phyloP scores from a whole-genome alignment of 2,888 invertebrate species.

The Lepidocyrtoides sp. region DNA sequence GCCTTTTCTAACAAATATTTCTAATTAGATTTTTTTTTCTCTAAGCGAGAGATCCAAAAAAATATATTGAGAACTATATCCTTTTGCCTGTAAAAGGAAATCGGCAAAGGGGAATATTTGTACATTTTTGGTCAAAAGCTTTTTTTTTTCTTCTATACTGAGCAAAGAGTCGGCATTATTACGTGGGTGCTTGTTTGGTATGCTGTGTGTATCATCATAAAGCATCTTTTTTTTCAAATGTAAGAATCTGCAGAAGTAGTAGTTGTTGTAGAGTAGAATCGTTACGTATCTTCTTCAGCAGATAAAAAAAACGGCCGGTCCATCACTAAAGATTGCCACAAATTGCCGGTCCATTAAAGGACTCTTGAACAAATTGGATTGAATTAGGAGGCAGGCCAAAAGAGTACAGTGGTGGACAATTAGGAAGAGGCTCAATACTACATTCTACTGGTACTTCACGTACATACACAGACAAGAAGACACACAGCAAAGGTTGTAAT shows the following conservation, averaged over 20 bases:
- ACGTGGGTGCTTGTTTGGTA: slow-evolving; percentile 41
- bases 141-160: slow-evolving; percentile 38
- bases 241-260: background rate
- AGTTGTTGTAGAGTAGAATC: too few species aligned
- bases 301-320: slow-evolving; percentile 57
- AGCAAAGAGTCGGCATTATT: background rate
- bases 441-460: background rate
- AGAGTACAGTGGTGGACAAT: slow-evolving; percentile 37
- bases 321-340: slow-evolving; percentile 74
- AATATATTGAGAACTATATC: slow-evolving; percentile 1
- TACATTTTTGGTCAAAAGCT: slow-evolving; percentile 72
- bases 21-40: slow-evolving; percentile 59
- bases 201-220: slow-evolving; percentile 17
- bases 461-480: too few species aligned
- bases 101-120: slow-evolving; percentile 31
- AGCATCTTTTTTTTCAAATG: slow-evolving; percentile 45
- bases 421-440: slow-evolving; percentile 12
- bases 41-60: background rate
- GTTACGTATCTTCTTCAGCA: slow-evolving; percentile 5
- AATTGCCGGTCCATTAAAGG: slow-evolving; percentile 76
- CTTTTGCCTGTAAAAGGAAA: slow-evolving; percentile 65
- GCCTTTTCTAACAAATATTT: too few species aligned
- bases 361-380: slow-evolving; percentile 75
- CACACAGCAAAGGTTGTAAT: too few species aligned
- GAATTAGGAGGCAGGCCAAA: slow-evolving; percentile 65